Percentiles rank a stretch among this genome's conserved stretches.
Conservation (phyloP, 2,113 vertebrate species). For the Pachyramphus minor region DNA sequence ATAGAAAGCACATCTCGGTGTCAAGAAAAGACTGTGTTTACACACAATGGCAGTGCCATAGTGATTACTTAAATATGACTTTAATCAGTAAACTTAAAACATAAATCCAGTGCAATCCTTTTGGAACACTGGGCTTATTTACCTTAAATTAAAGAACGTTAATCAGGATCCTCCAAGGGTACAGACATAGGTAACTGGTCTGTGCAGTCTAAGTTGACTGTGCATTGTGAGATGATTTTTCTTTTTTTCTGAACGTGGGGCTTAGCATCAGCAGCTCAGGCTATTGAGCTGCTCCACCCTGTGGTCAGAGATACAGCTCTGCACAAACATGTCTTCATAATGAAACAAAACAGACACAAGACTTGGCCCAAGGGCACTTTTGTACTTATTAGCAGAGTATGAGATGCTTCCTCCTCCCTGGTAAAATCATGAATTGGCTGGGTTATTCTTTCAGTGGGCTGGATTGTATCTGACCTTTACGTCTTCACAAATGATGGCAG, state of each 20-base stretch:
- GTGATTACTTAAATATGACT: neutral
- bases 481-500: neutral
- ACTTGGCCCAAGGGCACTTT: neutral
- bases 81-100: neutral
- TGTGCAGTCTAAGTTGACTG: neutral
- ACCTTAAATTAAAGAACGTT: neutral
- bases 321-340: neutral
- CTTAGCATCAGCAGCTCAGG: neutral
- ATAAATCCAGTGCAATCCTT: neutral
- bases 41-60: neutral
- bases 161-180: neutral
- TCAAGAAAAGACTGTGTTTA: neutral
- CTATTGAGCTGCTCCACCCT: constrained; percentile 50
- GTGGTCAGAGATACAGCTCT: constrained; percentile 19
- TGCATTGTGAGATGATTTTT: neutral
- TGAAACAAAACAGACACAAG: neutral
- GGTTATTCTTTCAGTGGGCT: neutral
- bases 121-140: neutral
- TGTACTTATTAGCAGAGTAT: neutral
- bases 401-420: neutral
- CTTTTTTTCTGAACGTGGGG: neutral
- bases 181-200: neutral
- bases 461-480: neutral
- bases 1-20: neutral
- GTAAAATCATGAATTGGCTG: neutral